Evolutionary conservation across 2,797 vertebrate genomes (phyloP).

Genomic region (Sciaenops ocellatus): DNA sequence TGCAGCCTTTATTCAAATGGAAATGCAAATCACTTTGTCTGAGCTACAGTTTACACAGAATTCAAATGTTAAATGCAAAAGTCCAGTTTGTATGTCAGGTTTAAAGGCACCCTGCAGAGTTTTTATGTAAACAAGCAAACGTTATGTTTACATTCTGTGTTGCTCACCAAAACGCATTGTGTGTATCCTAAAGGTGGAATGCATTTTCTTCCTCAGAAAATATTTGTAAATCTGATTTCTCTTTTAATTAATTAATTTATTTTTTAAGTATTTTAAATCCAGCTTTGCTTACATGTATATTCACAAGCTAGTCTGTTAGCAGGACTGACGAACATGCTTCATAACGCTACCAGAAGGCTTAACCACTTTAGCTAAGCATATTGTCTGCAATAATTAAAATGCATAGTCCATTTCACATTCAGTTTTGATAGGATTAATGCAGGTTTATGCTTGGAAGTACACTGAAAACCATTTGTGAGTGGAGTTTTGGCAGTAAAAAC

Average conservation of each 20-base stretch:
- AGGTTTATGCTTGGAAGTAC: not conserved
- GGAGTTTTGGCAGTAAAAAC: not conserved
- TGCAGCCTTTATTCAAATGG: not conserved
- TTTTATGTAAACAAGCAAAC: not conserved
- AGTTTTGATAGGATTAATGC: not conserved
- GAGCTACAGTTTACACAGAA: not conserved
- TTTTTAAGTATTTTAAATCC: too few relatives aligned
- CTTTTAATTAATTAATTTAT: too few relatives aligned
- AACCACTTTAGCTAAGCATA: too few relatives aligned
- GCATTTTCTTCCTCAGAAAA: too few relatives aligned
- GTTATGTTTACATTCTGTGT: not conserved
- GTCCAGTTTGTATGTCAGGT: not conserved
- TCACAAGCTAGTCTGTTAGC: too few relatives aligned
- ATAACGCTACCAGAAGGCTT: too few relatives aligned
- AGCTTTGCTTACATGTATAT: too few relatives aligned
- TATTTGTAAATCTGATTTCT: too few relatives aligned
- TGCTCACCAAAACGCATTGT: too few relatives aligned
- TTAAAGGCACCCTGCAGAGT: not conserved
- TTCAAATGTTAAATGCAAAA: slow-evolving; percentile 6
- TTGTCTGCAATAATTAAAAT: not conserved
- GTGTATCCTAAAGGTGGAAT: too few relatives aligned
- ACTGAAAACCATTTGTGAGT: not conserved
- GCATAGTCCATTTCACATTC: not conserved
- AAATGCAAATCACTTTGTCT: not conserved
- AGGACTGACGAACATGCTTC: too few relatives aligned